phyloP scores from a whole-genome alignment of 2,888 invertebrate species.

The Drosophila mimetica region DNA sequence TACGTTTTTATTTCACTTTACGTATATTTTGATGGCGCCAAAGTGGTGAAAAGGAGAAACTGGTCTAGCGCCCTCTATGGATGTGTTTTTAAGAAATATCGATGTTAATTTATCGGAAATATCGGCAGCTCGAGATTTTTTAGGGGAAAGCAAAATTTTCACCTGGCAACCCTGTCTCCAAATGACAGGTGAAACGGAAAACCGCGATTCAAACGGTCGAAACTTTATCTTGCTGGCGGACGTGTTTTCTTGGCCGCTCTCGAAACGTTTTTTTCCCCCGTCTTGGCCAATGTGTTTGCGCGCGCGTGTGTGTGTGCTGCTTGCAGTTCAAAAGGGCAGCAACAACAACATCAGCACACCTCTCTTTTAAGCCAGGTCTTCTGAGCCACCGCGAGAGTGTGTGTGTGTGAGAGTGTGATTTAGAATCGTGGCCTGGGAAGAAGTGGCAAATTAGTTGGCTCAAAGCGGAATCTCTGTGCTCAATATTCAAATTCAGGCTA shows the following conservation, averaged over 20 bases:
- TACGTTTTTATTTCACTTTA: too few relatives aligned
- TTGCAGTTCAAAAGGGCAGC: slow-evolving; percentile 76
- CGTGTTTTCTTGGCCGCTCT: slow-evolving; percentile 9
- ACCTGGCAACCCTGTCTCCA: too few relatives aligned
- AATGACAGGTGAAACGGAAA: not conserved
- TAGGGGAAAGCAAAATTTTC: too few relatives aligned
- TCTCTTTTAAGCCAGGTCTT: slow-evolving; percentile 64
- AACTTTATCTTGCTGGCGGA: slow-evolving; percentile 2
- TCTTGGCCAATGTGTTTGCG: slow-evolving; percentile 62
- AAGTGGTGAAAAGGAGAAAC: too few relatives aligned
- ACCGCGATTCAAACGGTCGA: slow-evolving; percentile 3
- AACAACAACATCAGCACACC: slow-evolving; percentile 41
- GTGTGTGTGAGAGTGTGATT: slow-evolving; percentile 37
- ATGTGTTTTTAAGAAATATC: too few relatives aligned
- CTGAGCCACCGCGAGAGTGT: not conserved
- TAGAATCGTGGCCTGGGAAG: slow-evolving; percentile 51
- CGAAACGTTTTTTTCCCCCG: slow-evolving; percentile 55
- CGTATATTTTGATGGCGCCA: too few relatives aligned
- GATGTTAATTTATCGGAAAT: too few relatives aligned
- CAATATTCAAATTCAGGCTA: slow-evolving; percentile 68
- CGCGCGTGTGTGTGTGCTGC: slow-evolving; percentile 56
- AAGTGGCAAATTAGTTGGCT: slow-evolving; percentile 37
- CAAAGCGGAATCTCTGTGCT: slow-evolving; percentile 56
- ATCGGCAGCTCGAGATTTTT: too few relatives aligned
- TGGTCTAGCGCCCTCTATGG: too few relatives aligned